These are phyloP conservation scores for Argopecten irradians DNA, from an alignment of 1,140 invertebrate genomes.

Conservation along the genomic window DNA sequence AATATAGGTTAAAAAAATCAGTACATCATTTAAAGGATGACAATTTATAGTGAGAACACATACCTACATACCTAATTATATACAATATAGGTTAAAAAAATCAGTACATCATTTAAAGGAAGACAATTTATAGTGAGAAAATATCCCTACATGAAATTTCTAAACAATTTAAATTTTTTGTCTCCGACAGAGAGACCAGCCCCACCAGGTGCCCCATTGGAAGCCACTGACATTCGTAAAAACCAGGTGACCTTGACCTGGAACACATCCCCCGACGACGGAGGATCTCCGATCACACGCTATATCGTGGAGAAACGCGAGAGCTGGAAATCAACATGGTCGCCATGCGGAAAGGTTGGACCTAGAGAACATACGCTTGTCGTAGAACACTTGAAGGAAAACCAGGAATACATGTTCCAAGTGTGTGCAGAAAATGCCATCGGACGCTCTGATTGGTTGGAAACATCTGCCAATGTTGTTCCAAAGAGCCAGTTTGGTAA, in stretches of 20 bases:
- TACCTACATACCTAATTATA: too few species aligned
- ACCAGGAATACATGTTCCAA: constrained; percentile 96
- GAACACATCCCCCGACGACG: constrained; percentile 90
- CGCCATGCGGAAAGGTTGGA: constrained; percentile 58
- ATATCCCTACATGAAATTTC: too few species aligned
- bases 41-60: too few species aligned
- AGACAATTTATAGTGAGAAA: too few species aligned
- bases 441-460: constrained; percentile 94
- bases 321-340: constrained; percentile 67
- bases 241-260: constrained; percentile 67
- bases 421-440: constrained; percentile 97
- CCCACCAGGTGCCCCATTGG: constrained; percentile 83
- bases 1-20: too few species aligned
- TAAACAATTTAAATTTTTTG: not conserved
- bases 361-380: constrained; percentile 55
- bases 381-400: constrained; percentile 83
- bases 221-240: constrained; percentile 76
- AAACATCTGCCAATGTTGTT: constrained; percentile 85
- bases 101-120: too few species aligned
- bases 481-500: constrained; percentile 76
- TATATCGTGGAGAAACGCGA: constrained; percentile 94
- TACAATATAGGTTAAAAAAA: too few species aligned
- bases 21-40: too few species aligned
- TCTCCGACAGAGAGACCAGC: constrained; percentile 64
- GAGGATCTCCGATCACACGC: constrained; percentile 91